Evolutionary conservation across 2,797 vertebrate genomes (phyloP).

Genomic region (Rallus crepitans): DNA sequence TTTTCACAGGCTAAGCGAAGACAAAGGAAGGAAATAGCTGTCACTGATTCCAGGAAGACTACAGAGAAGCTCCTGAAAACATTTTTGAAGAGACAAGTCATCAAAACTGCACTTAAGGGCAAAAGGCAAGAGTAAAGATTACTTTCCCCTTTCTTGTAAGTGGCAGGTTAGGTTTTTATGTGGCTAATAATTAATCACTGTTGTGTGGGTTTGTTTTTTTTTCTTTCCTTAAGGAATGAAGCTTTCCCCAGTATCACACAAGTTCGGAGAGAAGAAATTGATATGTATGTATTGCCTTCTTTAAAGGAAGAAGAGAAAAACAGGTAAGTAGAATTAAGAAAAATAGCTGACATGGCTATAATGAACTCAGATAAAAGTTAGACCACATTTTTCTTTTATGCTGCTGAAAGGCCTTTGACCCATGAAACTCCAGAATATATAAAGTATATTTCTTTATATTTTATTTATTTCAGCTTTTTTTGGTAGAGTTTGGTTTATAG

Average conservation of each 20-base stretch:
- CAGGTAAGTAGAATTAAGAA: slow-evolving; percentile 80
- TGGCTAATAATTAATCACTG: neutral
- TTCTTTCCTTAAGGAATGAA: slow-evolving; percentile 80
- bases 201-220: too few relatives aligned
- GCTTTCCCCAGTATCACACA: slow-evolving; percentile 88
- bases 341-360: neutral
- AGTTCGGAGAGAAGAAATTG: slow-evolving; percentile 85
- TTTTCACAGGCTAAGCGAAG: slow-evolving; percentile 87
- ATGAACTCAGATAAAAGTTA: neutral
- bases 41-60: slow-evolving; percentile 88
- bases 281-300: slow-evolving; percentile 89
- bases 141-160: neutral
- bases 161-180: neutral
- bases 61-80: slow-evolving; percentile 93
- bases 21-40: slow-evolving; percentile 89
- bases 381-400: neutral
- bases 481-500: neutral
- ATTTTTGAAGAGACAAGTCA: slow-evolving; percentile 92
- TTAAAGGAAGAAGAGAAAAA: slow-evolving; percentile 86
- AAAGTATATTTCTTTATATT: neutral
- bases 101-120: slow-evolving; percentile 88
- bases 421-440: neutral
- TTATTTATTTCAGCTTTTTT: neutral
- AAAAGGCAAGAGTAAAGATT: slow-evolving; percentile 72
- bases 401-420: neutral